Evolutionary conservation across 1,140 invertebrate species (phyloP).

Genomic region (Drosophila neocordata): DNA sequence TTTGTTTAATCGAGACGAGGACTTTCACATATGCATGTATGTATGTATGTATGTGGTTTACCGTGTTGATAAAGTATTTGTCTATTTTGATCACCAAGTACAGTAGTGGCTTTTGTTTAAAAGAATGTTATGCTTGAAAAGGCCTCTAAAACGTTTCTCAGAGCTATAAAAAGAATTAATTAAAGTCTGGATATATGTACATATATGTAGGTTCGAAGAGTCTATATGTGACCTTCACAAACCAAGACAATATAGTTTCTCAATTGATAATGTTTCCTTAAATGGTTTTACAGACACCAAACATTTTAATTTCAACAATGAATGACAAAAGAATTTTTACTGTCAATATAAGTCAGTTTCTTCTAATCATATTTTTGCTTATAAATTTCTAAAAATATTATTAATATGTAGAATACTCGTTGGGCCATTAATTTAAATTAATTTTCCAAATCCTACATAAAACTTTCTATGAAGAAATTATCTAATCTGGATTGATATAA

Average conservation of each 20-base stretch:
- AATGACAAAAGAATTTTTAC: no score
- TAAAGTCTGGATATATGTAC: background rate
- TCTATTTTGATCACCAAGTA: conserved; percentile 17
- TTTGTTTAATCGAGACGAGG: conserved; percentile 3
- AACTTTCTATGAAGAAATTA: no score
- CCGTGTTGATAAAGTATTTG: conserved; percentile 4
- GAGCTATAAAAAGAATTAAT: conserved; percentile 2
- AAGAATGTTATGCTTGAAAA: background rate
- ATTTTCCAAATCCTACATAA: no score
- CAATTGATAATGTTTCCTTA: background rate
- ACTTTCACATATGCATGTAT: conserved; percentile 7
- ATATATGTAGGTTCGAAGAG: background rate
- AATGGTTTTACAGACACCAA: no score
- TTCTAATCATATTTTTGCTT: no score
- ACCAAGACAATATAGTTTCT: no score
- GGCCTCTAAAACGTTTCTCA: background rate
- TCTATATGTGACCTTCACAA: background rate
- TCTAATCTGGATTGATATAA: no score
- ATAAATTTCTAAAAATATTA: no score
- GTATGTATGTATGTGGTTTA: background rate
- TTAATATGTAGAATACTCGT: no score
- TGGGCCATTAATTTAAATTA: no score
- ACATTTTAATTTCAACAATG: no score
- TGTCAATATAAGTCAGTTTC: no score
- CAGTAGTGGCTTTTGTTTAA: conserved; percentile 1